These are phyloP conservation scores for Epicampocera succincta DNA, from an alignment of 2,888 invertebrate species.

Conservation along the genomic window DNA sequence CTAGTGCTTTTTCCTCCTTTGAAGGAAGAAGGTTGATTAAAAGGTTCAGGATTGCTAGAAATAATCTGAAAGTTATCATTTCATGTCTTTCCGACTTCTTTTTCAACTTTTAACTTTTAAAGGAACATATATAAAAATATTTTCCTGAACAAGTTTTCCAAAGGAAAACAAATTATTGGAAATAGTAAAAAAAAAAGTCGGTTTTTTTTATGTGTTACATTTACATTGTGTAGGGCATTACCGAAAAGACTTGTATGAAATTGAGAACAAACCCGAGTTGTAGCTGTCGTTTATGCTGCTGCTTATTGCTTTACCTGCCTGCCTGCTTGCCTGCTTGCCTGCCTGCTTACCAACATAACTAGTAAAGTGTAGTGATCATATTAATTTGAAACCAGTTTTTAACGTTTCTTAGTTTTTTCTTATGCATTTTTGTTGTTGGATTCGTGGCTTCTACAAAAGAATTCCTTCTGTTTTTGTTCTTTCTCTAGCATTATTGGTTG, in stretches of 20 bases:
- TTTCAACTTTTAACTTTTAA: too few relatives aligned
- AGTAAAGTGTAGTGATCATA: conserved; percentile 75
- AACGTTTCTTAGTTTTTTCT: conserved; percentile 64
- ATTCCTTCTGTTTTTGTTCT: conserved; percentile 65
- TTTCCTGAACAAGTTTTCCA: too few relatives aligned
- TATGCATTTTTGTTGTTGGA: conserved; percentile 52
- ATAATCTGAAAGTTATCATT: too few relatives aligned
- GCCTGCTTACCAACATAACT: conserved; percentile 36
- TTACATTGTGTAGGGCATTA: conserved; percentile 24
- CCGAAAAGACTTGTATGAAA: conserved; percentile 5
- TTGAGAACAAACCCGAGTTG: conserved; percentile 44
- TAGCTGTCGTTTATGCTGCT: conserved; percentile 44
- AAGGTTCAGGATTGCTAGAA: too few relatives aligned
- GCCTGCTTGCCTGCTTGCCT: conserved; percentile 23
- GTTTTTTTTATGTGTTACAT: too few relatives aligned
- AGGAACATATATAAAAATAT: too few relatives aligned
- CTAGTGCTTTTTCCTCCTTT: too few relatives aligned
- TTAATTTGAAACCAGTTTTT: conserved; percentile 80
- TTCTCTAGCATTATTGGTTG: conserved; percentile 42
- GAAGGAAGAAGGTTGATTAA: too few relatives aligned
- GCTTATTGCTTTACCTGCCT: conserved; percentile 45
- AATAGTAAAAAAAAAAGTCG: too few relatives aligned
- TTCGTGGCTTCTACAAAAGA: conserved; percentile 65
- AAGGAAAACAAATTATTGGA: too few relatives aligned
- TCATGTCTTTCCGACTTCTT: too few relatives aligned